Conservation (phyloP, 2,797 vertebrate species). For the Melanotaenia parkinsoni region DNA sequence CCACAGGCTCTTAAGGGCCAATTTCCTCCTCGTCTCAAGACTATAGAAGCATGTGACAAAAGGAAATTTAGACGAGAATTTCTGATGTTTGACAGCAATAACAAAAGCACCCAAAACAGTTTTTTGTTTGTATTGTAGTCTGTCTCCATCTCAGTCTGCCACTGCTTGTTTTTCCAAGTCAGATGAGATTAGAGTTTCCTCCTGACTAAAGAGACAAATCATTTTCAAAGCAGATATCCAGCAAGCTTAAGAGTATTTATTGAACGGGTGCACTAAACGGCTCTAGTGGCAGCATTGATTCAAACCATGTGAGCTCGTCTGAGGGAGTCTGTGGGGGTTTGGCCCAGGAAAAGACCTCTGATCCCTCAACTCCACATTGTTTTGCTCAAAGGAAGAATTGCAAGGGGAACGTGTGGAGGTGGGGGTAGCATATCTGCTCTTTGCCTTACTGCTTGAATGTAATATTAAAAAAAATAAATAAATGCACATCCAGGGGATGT, state of each 20-base stretch:
- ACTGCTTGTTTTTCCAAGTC: conserved; percentile 36
- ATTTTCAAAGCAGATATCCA: conserved; percentile 39
- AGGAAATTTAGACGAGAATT: conserved; percentile 54
- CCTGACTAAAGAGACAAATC: conserved; percentile 14
- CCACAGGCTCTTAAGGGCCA: conserved; percentile 73
- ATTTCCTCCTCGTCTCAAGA: conserved; percentile 73
- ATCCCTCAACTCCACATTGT: conserved; percentile 78
- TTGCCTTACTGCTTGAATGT: conserved; percentile 62
- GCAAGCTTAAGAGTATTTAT: conserved; percentile 59
- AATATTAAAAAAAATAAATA: conserved; percentile 58
- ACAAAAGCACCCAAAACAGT: conserved; percentile 39
- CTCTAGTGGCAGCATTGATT: conserved; percentile 78
- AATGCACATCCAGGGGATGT: conserved; percentile 53
- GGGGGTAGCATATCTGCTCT: conserved; percentile 52
- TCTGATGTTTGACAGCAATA: conserved; percentile 52
- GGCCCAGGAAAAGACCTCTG: conserved; percentile 81
- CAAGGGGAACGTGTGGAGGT: conserved; percentile 14
- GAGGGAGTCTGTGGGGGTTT: conserved; percentile 60
- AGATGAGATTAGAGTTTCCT: conserved; percentile 44
- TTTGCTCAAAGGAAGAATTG: conserved; percentile 63
- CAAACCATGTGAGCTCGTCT: conserved; percentile 80
- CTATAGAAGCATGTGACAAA: conserved; percentile 64
- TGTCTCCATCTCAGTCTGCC: background rate
- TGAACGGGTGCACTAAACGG: conserved; percentile 55
- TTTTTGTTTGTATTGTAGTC: conserved; percentile 19